These are phyloP conservation scores for Andrena dorsata DNA, from an alignment of 2,888 invertebrate genomes.

Conservation along the genomic window DNA sequence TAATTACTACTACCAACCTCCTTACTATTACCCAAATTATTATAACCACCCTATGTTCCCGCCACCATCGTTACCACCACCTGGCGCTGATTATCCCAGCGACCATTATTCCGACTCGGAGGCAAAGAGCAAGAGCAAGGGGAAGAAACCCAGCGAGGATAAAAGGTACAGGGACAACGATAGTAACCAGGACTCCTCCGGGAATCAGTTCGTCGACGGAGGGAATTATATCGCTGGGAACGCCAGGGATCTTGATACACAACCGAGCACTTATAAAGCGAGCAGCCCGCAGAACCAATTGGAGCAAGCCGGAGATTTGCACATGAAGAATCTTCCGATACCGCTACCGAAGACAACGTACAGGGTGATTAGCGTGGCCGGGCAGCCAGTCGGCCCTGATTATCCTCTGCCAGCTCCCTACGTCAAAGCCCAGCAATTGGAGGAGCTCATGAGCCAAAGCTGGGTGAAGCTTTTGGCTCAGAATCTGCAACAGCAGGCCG, in stretches of 20 bases:
- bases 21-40: slow-evolving; percentile 77
- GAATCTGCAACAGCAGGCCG: slow-evolving; percentile 62
- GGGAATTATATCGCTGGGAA: slow-evolving; percentile 77
- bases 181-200: slow-evolving; percentile 33
- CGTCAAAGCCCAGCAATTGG: slow-evolving; percentile 77
- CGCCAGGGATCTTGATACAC: slow-evolving; percentile 78
- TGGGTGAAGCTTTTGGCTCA: slow-evolving; percentile 77
- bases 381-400: slow-evolving; percentile 75
- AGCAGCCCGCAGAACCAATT: slow-evolving; percentile 76
- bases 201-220: slow-evolving; percentile 78
- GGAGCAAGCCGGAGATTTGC: slow-evolving; percentile 69
- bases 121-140: slow-evolving; percentile 8
- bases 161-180: slow-evolving; percentile 72
- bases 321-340: slow-evolving; percentile 57
- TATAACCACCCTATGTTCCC: slow-evolving; percentile 75
- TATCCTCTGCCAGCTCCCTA: slow-evolving; percentile 74
- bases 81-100: slow-evolving; percentile 53
- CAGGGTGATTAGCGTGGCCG: slow-evolving; percentile 76
- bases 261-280: slow-evolving; percentile 76
- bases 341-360: slow-evolving; percentile 73
- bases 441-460: slow-evolving; percentile 79
- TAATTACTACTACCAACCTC: slow-evolving; percentile 77
- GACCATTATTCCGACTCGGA: slow-evolving; percentile 58
- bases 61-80: slow-evolving; percentile 70
- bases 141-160: slow-evolving; percentile 45